Evolutionary conservation across 2,888 invertebrate species (phyloP).

Genomic region (Dryocosmus kuriphilus): DNA sequence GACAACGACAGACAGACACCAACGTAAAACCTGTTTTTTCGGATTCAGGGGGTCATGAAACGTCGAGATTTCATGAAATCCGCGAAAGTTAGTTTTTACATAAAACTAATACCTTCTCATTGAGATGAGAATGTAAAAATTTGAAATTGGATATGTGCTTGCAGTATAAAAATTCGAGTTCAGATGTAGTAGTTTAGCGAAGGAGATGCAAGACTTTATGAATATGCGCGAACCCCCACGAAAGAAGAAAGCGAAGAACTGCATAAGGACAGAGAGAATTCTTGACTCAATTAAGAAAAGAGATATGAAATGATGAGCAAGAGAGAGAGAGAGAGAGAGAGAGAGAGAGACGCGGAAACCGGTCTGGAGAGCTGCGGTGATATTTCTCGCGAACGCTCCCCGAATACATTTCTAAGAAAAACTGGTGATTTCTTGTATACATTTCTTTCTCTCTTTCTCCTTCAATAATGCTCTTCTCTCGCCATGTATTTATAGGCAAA

Average conservation of each 20-base stretch:
- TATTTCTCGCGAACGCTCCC: constrained; percentile 65
- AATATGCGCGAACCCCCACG: constrained; percentile 9
- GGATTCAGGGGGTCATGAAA: no score
- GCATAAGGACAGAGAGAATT: constrained; percentile 26
- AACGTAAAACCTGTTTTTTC: no score
- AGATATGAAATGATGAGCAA: no score
- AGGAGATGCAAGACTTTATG: background rate
- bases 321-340: no score
- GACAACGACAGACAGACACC: no score
- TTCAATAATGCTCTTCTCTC: background rate
- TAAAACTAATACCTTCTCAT: no score
- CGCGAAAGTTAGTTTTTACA: no score
- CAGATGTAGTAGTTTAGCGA: background rate
- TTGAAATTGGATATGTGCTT: background rate
- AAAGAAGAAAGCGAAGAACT: constrained; percentile 24
- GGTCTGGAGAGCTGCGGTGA: constrained; percentile 51
- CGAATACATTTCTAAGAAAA: constrained; percentile 71
- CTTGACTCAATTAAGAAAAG: constrained; percentile 6
- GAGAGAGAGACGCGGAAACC: background rate
- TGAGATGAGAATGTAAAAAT: no score
- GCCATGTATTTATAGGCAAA: background rate
- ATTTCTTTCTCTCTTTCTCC: constrained; percentile 49
- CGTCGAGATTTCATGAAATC: no score
- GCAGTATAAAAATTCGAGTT: background rate
- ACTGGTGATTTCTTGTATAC: constrained; percentile 65